phyloP scores from a whole-genome alignment of 2,113 vertebrate genomes.

The Pluvialis apricaria region DNA sequence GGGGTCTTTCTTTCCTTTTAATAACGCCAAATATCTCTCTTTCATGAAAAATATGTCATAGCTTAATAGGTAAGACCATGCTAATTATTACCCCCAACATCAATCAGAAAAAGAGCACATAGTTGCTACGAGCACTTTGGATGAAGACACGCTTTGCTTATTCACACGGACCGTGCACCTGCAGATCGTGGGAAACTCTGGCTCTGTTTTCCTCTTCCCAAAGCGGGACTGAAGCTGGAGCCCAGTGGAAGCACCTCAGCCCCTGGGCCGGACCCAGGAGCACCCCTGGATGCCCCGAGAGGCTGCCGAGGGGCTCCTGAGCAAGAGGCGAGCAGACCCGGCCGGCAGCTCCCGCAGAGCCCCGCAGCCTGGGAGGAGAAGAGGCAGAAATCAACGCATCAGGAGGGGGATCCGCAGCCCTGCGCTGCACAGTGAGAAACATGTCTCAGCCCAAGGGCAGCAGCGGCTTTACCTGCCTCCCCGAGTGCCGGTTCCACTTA shows the following conservation, averaged over 20 bases:
- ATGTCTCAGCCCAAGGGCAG: neutral
- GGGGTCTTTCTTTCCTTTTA: neutral
- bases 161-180: accelerated
- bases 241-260: accelerated
- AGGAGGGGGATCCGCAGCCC: neutral
- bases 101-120: neutral
- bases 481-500: neutral
- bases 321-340: neutral
- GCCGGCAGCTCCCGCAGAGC: neutral
- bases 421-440: neutral
- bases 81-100: neutral
- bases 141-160: neutral
- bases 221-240: neutral
- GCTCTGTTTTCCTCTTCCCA: neutral
- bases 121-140: neutral
- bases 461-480: neutral
- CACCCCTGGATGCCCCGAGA: neutral
- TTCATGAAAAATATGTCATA: neutral
- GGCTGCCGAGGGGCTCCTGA: neutral
- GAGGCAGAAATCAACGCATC: neutral
- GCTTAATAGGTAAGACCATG: neutral
- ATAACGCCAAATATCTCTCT: neutral
- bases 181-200: neutral
- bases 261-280: neutral
- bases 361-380: accelerated